These are phyloP conservation scores for Callospermophilus lateralis DNA, from an alignment of 2,113 vertebrate genomes.

Conservation along the genomic window DNA sequence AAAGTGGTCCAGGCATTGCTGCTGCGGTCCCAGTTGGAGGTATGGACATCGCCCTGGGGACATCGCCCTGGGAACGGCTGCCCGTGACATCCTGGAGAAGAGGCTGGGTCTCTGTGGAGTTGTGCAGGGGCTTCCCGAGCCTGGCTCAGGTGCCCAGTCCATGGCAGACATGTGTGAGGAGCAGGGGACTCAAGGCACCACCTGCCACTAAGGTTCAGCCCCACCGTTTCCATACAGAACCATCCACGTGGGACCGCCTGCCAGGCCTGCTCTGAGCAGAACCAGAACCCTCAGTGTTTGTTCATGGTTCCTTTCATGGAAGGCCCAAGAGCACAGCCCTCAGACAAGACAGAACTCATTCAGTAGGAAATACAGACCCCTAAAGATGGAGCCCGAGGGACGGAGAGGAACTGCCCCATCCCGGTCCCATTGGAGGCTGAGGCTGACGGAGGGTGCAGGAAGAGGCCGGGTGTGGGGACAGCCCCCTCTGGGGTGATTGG, in stretches of 20 bases:
- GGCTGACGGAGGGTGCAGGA: neutral
- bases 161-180: rapidly evolving
- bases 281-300: rapidly evolving
- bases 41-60: rapidly evolving
- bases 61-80: rapidly evolving
- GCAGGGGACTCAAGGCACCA: no score
- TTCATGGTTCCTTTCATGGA: neutral
- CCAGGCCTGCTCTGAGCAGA: neutral
- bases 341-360: neutral
- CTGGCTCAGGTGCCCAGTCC: rapidly evolving
- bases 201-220: neutral
- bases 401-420: neutral
- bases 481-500: no score
- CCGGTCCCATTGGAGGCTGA: neutral
- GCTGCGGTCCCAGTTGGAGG: neutral
- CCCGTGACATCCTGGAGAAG: rapidly evolving
- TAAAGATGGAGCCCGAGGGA: neutral
- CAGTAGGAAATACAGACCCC: neutral
- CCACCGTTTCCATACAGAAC: neutral
- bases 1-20: rapidly evolving
- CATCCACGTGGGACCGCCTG: no score
- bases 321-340: neutral
- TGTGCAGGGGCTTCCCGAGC: no score
- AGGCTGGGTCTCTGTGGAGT: neutral
- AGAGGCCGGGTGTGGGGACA: neutral